Base-by-base conservation (phyloP, 2,888 invertebrate species). In the Pyrrhosoma nymphula region DNA sequence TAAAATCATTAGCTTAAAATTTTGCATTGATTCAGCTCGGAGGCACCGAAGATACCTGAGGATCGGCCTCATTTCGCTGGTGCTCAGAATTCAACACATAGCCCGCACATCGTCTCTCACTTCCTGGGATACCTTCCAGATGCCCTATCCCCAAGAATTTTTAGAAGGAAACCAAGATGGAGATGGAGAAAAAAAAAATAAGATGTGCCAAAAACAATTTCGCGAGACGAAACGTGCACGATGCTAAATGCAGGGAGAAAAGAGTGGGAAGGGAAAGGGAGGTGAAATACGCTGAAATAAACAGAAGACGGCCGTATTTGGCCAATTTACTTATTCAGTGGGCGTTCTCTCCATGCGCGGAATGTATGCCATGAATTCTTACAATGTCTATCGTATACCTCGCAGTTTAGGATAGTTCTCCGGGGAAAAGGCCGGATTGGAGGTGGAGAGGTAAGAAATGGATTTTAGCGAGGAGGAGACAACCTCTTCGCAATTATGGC, bases 341-440 rank as follows among this genome's bases (percentile, higher is more conserved):
- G 82, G 82, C 82, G 30, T 82, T 82, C 82, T 18, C 82, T 82
- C 35, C 35, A 82, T 35, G 69, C 10, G 82, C 35, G 82, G 82
- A 82, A 82, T 82, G 82, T 0, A 82, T 82, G 82, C 82, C 82
- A 35, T 82, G 82, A 82, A 82, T 82, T 82, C 82, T 35, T 35
- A 16, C 30, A 16, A 30, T 14, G 30, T 16, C 82, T 82, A 35
- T 82, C 82, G 30, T 82, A 82, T 82, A 82, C 82, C 35, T 82
- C 82, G 82, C 35, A 82, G 82, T 82, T 82, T 82, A 82, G 82
- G 30, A 82, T 82, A 35, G 82, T 82, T 35, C 82, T 82, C 82
- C 12, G 0, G 82, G 82, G 82, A 69, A n/a, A 69, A 69, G 69
- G n/a, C 8, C 4, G 69, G 69, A 18, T 35, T 35, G 30, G 26